phyloP scores from a whole-genome alignment of 2,113 vertebrate genomes.

The Austrofundulus limnaeus region DNA sequence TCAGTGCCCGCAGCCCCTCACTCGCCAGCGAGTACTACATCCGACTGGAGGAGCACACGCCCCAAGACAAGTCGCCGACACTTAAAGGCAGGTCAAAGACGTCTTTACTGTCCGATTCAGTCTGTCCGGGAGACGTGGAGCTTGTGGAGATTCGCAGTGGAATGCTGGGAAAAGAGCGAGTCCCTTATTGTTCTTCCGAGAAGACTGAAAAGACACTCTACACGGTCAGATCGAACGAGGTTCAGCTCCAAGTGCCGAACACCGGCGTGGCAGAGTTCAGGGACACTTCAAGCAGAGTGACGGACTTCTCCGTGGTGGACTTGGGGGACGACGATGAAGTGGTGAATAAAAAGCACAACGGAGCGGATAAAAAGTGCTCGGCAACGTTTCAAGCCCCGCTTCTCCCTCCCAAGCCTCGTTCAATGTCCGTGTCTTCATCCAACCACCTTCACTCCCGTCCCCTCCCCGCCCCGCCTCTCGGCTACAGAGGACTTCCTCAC shows the following conservation, averaged over 20 bases:
- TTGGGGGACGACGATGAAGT: conserved; percentile 73
- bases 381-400: conserved; percentile 72
- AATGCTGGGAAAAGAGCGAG: conserved; percentile 70
- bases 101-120: conserved; percentile 40
- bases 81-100: conserved; percentile 65
- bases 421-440: conserved; percentile 78
- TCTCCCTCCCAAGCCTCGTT: conserved; percentile 83
- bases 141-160: conserved; percentile 78
- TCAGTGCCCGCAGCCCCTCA: conserved; percentile 91
- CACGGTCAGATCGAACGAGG: conserved; percentile 74
- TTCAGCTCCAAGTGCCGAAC: conserved; percentile 75
- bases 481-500: conserved; percentile 74
- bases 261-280: conserved; percentile 78
- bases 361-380: conserved; percentile 60
- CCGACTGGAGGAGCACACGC: conserved; percentile 88
- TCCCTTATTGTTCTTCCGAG: conserved; percentile 66
- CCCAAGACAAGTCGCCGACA: conserved; percentile 78
- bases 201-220: conserved; percentile 65
- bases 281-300: conserved; percentile 76
- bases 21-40: conserved; percentile 93
- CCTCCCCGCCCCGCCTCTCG: conserved; percentile 76
- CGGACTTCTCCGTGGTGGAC: conserved; percentile 80
- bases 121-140: conserved; percentile 76
- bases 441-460: conserved; percentile 75
- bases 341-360: conserved; percentile 38